A percentile compares a stretch with the other conserved stretches of the same genome.
phyloP scores from a whole-genome alignment of 35 echinoderm and acorn worm species.

The Lytechinus pictus region DNA sequence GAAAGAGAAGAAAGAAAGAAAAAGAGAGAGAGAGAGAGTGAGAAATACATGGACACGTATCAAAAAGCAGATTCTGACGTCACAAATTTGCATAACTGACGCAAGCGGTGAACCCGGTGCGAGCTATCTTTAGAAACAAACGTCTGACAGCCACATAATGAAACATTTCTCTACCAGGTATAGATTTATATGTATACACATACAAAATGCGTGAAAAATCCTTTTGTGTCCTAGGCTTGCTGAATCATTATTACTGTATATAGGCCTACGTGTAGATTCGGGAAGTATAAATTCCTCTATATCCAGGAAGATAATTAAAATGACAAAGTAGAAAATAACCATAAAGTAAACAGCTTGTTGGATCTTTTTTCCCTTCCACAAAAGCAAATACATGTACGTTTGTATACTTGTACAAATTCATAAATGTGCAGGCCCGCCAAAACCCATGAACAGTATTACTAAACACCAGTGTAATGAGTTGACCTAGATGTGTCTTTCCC shows the following conservation, averaged over 20 bases:
- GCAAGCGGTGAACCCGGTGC: conserved; percentile 22
- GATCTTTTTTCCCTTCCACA: neutral
- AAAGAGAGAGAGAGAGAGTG: neutral
- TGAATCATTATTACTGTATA: too few species aligned
- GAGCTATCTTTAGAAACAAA: conserved; percentile 43
- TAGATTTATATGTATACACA: neutral
- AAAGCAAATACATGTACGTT: too few species aligned
- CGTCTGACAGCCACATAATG: conserved; percentile 30
- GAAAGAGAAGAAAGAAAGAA: neutral
- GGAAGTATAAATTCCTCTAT: neutral
- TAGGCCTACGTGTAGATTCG: neutral
- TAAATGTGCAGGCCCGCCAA: too few species aligned
- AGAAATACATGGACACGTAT: neutral
- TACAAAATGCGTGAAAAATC: neutral
- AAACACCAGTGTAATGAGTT: too few species aligned
- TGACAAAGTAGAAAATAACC: neutral
- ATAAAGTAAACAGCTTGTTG: neutral
- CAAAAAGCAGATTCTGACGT: conserved; percentile 8
- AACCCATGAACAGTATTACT: too few species aligned
- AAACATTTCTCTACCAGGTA: conserved; percentile 23
- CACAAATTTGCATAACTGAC: conserved; percentile 47
- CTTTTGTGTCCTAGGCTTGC: neutral
- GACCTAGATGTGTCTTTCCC: too few species aligned
- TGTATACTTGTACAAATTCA: too few species aligned
- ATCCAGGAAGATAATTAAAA: neutral